Base-by-base conservation (phyloP, 1,140 invertebrate genomes). In the Achroia grisella region DNA sequence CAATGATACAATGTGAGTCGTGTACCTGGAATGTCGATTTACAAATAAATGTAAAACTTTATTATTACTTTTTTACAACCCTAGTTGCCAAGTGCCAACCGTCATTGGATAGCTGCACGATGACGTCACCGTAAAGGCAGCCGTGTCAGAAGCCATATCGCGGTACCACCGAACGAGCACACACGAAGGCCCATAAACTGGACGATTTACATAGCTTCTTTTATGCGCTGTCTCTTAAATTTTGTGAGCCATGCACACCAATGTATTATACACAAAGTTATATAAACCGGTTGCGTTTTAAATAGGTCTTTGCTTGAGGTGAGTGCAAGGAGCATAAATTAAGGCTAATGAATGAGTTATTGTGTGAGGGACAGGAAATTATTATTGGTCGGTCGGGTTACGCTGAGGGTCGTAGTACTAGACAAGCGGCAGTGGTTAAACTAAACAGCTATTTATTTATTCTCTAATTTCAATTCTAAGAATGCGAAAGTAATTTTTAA, bases 301-400 rank as follows among this genome's bases (percentile, higher is more conserved):
- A 56, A 59, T 70, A 37, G 13, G 35, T 64, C 51, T 57, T 48
- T 54, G 50, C 51, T 47, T 55, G 63, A 75, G 66, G 72, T 75
- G 72, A 71, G 69, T 68, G 74, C 61, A 70, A 72, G 71, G 57
- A 66, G 71, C 73, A 80, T 81, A 78, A 79, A 79, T 83, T 83
- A 79, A 83, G 73, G 75, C 59, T 83, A 83, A 81, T 83, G 77
- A 83, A 83, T 83, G 77, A 72, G 71, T 76, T 81, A 76, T 83
- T 83, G 76, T 65, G 48, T 65, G 61, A 66, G 64, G 62, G 71
- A 78, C 73, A 79, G 79, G 73, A 81, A 74, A 74, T 79, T 79
- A 77, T 83, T 81, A 83, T 78, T 78, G 65, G 60, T 49, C 44
- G 60, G 45, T 73, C 62, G 62, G 48, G 56, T 74, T 73, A 61